These are phyloP conservation scores for Ladona fulva DNA, from an alignment of 1,140 invertebrate species.

Conservation along the genomic window DNA sequence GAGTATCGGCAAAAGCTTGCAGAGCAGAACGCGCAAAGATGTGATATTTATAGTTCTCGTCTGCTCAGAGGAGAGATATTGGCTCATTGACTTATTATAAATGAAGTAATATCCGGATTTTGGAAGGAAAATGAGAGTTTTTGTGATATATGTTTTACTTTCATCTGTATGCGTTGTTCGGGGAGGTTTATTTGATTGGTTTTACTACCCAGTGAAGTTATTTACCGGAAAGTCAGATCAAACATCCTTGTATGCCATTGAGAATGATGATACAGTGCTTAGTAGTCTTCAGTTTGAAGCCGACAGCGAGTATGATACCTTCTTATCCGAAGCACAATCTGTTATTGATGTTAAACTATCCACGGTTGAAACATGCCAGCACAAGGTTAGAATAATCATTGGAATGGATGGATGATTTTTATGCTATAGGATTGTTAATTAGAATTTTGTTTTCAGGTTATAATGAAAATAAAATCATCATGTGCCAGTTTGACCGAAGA, in stretches of 20 bases:
- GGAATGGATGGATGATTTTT: no score
- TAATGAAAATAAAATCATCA: constrained; percentile 47
- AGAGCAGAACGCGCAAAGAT: no score
- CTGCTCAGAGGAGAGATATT: no score
- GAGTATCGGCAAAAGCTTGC: no score
- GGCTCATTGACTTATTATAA: no score
- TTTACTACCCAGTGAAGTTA: not conserved
- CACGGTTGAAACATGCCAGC: not conserved
- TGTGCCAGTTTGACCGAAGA: constrained; percentile 53
- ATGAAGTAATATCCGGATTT: not conserved
- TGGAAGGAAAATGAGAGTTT: not conserved
- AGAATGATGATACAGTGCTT: not conserved
- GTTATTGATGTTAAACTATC: not conserved
- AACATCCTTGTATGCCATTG: not conserved
- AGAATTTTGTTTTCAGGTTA: constrained; percentile 37
- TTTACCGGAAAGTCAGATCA: not conserved
- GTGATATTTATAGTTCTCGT: no score
- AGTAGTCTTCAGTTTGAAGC: not conserved
- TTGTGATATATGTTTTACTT: not conserved
- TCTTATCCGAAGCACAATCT: not conserved
- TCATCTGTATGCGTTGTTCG: not conserved
- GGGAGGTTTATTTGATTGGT: not conserved
- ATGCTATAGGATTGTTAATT: no score
- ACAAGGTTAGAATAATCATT: not conserved
- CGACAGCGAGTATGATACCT: not conserved